Evolutionary conservation across 2,888 invertebrate genomes (phyloP), one percentile per base, ranked within the genome.

Genomic region (Habroteleia sp.): DNA sequence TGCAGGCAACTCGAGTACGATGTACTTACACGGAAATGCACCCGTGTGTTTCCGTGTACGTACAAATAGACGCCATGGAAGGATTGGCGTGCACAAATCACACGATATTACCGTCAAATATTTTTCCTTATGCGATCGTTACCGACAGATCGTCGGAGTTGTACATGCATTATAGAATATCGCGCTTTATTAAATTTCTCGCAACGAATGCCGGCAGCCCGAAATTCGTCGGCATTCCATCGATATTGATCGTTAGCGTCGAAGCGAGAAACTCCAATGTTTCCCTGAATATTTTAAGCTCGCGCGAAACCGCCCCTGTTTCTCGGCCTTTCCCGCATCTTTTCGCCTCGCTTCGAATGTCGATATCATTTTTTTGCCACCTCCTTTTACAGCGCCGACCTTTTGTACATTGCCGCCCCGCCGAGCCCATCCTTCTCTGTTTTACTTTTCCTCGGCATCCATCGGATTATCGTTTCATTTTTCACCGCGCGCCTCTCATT

Each of bases 271-370:
- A 71, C 71, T 69, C 48, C 65, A 39, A 74, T 62, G 76, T 81
- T 79, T 77, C 68, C 76, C 68, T 82, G 79, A 83, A 83, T 83
- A 81, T 79, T 81, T 81, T 77, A 81, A 76, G 77, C 56, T 37
- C 56, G 42, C 41, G 74, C 48, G 50, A 58, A 56, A 37, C 25
- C 65, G 10, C 62, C 54, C 50, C 56, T 58, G 33, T 5, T 8
- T 62, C 52, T 29, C 52, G 68, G 60, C 48, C 44, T 65, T 72
- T 66, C 69, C 71, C 74, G 76, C 71, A 58, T 76, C 69, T 76
- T 58, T 72, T 65, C 69, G 68, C 52, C 73, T 52, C 71, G 58
- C 63, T 74, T 37, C 68, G 35, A 74, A 62, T 74, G 74, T 69
- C 74, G 74, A 74, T 72, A 66, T 62, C 74, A 66, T 66, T 71